Evolutionary conservation across 2,113 vertebrate genomes (phyloP), one percentile per base, ranked within the genome.

Genomic region (Siphamia tubifer): DNA sequence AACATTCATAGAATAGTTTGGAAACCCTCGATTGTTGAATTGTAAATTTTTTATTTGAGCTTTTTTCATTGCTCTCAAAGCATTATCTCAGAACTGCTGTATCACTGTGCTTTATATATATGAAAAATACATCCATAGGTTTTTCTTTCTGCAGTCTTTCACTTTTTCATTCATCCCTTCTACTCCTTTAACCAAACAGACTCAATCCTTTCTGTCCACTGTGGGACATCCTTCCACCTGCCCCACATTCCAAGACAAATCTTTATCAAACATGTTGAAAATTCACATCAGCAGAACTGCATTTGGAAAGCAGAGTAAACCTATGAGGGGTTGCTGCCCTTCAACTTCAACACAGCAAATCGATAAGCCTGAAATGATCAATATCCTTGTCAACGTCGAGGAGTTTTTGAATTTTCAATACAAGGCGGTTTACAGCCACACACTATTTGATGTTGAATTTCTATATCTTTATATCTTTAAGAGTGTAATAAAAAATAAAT

Each of bases 161-260:
- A 23, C 8, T 24, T 64, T 23, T 12, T 20, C 24, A 24, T 44
- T 23, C 40, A 10, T 47, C 5, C 13, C n/a, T 28, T 52, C 24
- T 55, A 76, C 68, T 60, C 82, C 55, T 74, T 70, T 63, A 62
- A 25, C 62, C 67, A 72, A 71, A 82, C 57, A 81, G 34, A 25
- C 64, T 11, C 11, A 44, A 73, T 61, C 35, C 36, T 68, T 65
- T 80, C 52, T 52, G 45, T 79, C 61, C 64, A 34, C 55, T 13
- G n/a, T 49, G 32, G 15, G 60, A 35, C 49, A 61, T 75, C 24
- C 47, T 60, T 39, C 15, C 32, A 81, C 38, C 61, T 38, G 27
- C 32, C 20, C 20, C 36, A 3, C 27, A 31, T 64, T 68, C n/a
- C n/a, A n/a, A n/a, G n/a, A n/a, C n/a, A n/a, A n/a, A n/a, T n/a